Percentiles rank a stretch among this genome's conserved stretches.
phyloP scores from a whole-genome alignment of 2,888 invertebrate species.

The Chydorus sphaericus region DNA sequence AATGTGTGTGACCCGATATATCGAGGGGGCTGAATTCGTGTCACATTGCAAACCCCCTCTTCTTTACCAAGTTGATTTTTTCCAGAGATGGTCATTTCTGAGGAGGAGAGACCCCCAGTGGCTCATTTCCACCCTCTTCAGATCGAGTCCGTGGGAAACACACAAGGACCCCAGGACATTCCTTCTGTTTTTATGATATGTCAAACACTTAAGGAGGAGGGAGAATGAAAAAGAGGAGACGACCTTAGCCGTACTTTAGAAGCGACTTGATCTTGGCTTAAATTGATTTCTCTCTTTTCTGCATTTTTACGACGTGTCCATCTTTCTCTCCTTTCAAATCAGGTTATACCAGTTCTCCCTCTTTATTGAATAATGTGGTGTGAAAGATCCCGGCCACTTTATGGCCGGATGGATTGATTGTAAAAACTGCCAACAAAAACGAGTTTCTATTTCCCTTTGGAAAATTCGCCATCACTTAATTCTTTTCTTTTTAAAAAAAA shows the following conservation, averaged over 20 bases:
- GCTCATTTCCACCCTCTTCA: slow-evolving; percentile 1
- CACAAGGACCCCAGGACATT: slow-evolving; percentile 1
- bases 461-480: not conserved
- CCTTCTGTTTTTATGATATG: slow-evolving; percentile 7
- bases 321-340: not conserved
- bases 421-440: not conserved
- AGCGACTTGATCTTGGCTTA: too few species aligned
- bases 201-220: not conserved
- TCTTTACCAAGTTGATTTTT: not conserved
- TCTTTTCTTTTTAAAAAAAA: not conserved
- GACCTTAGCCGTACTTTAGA: too few species aligned
- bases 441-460: not conserved
- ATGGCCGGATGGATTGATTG: slow-evolving; percentile 5
- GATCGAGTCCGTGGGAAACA: slow-evolving; percentile 1
- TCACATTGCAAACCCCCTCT: not conserved
- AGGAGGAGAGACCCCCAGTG: not conserved
- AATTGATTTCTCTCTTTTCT: not conserved
- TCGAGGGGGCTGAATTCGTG: not conserved
- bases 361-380: not conserved
- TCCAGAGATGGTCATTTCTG: not conserved
- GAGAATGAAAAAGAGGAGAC: too few species aligned
- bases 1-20: slow-evolving; percentile 4
- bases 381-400: not conserved
- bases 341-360: not conserved
- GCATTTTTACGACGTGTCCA: not conserved